Percentiles rank a stretch among this genome's conserved stretches.
Conservation (phyloP, 2,888 invertebrate genomes). For the Capitulum mitella region DNA sequence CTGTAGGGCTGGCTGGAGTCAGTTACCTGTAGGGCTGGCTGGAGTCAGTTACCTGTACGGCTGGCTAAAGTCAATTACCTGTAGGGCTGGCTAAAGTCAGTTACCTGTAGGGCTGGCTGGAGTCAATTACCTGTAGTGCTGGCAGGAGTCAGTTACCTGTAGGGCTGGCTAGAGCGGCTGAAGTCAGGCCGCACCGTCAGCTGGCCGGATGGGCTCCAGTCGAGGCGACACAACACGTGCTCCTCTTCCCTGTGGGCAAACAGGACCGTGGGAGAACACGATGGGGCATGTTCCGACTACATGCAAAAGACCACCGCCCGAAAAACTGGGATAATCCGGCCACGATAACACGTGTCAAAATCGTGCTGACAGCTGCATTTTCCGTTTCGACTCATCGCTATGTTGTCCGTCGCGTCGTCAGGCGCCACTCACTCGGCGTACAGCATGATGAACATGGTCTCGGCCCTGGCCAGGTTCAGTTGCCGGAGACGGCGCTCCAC, state of each 20-base stretch:
- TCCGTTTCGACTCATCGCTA: too few relatives aligned
- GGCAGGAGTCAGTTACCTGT: background rate
- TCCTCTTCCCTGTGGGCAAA: background rate
- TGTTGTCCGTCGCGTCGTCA: background rate
- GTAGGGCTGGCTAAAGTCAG: background rate
- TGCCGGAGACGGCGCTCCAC: background rate
- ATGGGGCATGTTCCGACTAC: too few relatives aligned
- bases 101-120: background rate
- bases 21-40: background rate
- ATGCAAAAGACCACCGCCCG: too few relatives aligned
- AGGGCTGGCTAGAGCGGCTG: background rate
- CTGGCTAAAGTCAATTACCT: background rate
- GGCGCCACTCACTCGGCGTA: background rate
- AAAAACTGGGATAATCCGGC: too few relatives aligned
- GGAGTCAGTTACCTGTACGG: background rate
- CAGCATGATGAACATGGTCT: conserved; percentile 9
- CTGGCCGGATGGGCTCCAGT: background rate
- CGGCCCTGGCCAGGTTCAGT: background rate
- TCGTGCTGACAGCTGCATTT: too few relatives aligned
- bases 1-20: background rate
- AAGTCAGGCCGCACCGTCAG: background rate
- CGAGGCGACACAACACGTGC: background rate
- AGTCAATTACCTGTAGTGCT: background rate
- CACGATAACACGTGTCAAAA: too few relatives aligned
- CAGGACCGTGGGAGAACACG: too few relatives aligned